Conservation (phyloP, 2,113 vertebrate genomes). For the Osmerus eperlanus region DNA sequence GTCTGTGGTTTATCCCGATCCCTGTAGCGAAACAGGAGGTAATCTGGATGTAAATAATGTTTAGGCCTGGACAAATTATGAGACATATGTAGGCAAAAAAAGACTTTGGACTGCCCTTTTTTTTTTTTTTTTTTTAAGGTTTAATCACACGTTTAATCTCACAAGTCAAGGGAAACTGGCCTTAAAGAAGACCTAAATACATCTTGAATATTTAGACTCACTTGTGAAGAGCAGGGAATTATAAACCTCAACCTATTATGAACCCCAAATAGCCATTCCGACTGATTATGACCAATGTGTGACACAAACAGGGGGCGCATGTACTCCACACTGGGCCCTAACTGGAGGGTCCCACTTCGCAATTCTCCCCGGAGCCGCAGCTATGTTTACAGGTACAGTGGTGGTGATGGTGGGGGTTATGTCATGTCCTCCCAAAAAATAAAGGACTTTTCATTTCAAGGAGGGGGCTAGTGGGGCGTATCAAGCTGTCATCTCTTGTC, state of each 20-base stretch:
- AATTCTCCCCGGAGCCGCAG: conserved; percentile 86
- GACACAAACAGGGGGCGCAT: conserved; percentile 86
- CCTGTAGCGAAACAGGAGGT: too few relatives aligned
- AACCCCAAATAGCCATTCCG: neutral
- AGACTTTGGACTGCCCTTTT: too few relatives aligned
- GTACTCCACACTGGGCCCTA: conserved; percentile 93
- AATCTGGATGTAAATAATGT: too few relatives aligned
- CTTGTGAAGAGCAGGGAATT: neutral
- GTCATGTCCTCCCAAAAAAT: neutral
- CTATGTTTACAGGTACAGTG: conserved; percentile 89
- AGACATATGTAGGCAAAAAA: too few relatives aligned
- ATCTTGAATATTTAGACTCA: neutral
- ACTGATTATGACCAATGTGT: conserved; percentile 63
- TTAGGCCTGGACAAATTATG: too few relatives aligned
- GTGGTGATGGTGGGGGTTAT: conserved; percentile 35
- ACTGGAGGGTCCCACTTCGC: conserved; percentile 89
- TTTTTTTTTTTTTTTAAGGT: too few relatives aligned
- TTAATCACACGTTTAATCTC: too few relatives aligned
- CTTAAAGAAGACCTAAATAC: neutral
- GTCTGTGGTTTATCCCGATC: too few relatives aligned
- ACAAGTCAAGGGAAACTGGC: too few relatives aligned
- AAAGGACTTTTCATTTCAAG: too few relatives aligned
- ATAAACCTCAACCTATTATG: neutral
- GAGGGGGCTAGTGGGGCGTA: neutral
- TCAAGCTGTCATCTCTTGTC: neutral